These are phyloP conservation scores for Brachionus calyciflorus DNA, from an alignment of 1,140 invertebrate genomes.

Conservation along the genomic window DNA sequence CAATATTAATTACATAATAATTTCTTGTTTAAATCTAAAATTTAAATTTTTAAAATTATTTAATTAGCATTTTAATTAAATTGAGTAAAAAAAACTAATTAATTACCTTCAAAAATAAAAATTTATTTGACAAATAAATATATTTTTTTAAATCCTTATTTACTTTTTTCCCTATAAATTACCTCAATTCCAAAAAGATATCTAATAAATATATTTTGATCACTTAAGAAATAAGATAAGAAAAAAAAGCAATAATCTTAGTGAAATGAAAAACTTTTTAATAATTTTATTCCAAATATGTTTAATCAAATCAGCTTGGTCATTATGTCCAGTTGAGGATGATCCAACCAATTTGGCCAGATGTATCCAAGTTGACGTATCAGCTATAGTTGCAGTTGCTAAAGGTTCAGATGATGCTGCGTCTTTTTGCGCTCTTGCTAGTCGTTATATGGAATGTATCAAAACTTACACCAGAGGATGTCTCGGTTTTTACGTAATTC, in stretches of 20 bases:
- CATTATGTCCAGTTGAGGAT: slow-evolving; percentile 45
- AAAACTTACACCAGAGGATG: slow-evolving; percentile 43
- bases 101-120: slow-evolving; percentile 10
- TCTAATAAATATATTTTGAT: too few species aligned
- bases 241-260: not conserved
- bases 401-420: slow-evolving; percentile 20
- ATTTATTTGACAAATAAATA: slow-evolving; percentile 40
- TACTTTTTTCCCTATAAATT: too few species aligned
- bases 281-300: not conserved
- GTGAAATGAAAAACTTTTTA: not conserved
- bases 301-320: not conserved
- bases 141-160: too few species aligned
- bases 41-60: not conserved
- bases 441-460: slow-evolving; percentile 44
- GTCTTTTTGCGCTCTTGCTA: slow-evolving; percentile 41
- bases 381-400: slow-evolving; percentile 30
- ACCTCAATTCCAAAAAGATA: too few species aligned
- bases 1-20: too few species aligned
- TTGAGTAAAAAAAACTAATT: slow-evolving; percentile 2
- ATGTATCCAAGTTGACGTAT: slow-evolving; percentile 44
- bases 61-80: slow-evolving; percentile 45
- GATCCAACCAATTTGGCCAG: slow-evolving; percentile 40
- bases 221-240: not conserved
- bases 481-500: slow-evolving; percentile 39
- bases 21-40: too few species aligned